Base-by-base conservation (phyloP, 1,140 invertebrate genomes). In the Neocloeon triangulifer region DNA sequence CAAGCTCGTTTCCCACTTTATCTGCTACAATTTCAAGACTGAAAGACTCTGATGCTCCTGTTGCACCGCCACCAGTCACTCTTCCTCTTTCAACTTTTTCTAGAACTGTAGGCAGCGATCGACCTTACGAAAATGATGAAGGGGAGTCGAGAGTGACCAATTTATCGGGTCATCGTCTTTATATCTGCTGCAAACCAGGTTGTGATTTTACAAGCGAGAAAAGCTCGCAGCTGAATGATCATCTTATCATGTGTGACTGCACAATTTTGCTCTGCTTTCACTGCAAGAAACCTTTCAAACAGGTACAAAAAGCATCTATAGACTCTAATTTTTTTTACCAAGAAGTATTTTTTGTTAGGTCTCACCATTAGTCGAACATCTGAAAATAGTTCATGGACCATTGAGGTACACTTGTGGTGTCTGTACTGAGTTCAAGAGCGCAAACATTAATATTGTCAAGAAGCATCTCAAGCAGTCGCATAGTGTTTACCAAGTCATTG, bases 391-490 rank as follows among this genome's bases (percentile, higher is more conserved):
- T 1, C 63, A 66, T 34, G 60, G 61, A 3, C 35, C 57, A 1
- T 60, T 57, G 25, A 43, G 58, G 2, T 62, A 58, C 25, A 41
- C 45, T 1, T 71, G 68, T 40, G 53, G 54, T 0, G 25, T 66
- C 5, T 69, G 66, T 38, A 37, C n/a, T n/a, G n/a, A 45, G 3
- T 45, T 47, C 16, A 48, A 51, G 17, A 59, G 53, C 19, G 49
- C 62, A 1, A 46, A 55, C 21, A 40, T 47, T 13, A 49, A 53
- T 13, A 43, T 46, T 18, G 32, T 48, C 2, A 36, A 38, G 19
- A 58, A 59, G 34, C 69, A 74, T 41, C 58, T 70, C 49, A 63
- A 62, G 35, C 38, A 44, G 14, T 54, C 55, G 17, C 67, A 70
- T 40, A 60, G 58, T 39, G 42, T 52, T 13, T 34, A 32, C 2